Conservation (phyloP, 1,140 invertebrate species). For the Leptinotarsa texana region DNA sequence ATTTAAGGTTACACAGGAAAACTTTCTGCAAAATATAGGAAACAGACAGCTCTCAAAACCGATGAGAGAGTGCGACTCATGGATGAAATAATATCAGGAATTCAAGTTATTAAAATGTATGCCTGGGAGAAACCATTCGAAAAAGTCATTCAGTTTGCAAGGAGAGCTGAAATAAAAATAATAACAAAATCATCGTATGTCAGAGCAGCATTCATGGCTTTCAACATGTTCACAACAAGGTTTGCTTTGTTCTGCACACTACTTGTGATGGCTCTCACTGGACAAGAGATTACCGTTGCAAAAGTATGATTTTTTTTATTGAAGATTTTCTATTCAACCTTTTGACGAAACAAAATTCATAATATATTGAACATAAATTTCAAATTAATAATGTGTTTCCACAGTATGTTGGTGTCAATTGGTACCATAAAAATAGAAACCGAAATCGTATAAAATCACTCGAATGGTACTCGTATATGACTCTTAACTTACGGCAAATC, state of each 20-base stretch:
- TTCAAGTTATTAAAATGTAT: constrained; percentile 81
- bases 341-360: no score
- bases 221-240: constrained; percentile 70
- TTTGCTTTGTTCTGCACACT: constrained; percentile 68
- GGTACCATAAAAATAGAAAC: no score
- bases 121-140: constrained; percentile 75
- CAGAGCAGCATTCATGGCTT: constrained; percentile 72
- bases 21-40: constrained; percentile 65
- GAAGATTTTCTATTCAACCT: no score
- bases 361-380: no score
- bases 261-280: constrained; percentile 62
- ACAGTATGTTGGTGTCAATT: no score
- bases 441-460: no score
- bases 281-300: constrained; percentile 59
- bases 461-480: no score
- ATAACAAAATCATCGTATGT: constrained; percentile 69
- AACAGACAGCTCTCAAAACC: constrained; percentile 68
- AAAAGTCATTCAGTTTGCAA: constrained; percentile 61
- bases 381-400: no score
- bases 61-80: constrained; percentile 76
- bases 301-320: constrained; percentile 10
- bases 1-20: constrained; percentile 67
- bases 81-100: constrained; percentile 75
- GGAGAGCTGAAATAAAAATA: constrained; percentile 64
- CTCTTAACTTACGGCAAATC: no score